Conservation (phyloP, 1,140 invertebrate genomes). For the Drosophila nebulosa region DNA sequence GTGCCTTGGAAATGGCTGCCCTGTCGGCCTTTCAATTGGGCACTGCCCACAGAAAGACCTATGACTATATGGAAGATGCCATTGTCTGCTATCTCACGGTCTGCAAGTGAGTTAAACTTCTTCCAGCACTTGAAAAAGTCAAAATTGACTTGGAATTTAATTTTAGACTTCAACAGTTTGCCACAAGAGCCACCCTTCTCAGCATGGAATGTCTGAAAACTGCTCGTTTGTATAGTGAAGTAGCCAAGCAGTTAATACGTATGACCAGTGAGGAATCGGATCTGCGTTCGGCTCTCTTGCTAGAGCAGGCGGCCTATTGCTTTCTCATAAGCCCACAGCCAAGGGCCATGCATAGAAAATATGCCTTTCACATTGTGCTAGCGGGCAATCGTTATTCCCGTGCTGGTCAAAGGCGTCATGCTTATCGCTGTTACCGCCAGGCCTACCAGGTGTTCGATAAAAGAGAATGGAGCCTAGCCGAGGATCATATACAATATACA, state of each 20-base stretch:
- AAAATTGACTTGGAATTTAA: not conserved
- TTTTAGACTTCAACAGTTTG: conserved; percentile 91
- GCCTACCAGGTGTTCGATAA: conserved; percentile 90
- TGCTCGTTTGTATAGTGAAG: conserved; percentile 89
- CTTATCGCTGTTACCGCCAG: conserved; percentile 94
- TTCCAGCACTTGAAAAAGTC: accelerated
- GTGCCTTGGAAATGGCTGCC: conserved; percentile 97
- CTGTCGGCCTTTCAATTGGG: conserved; percentile 95
- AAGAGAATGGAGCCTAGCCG: conserved; percentile 93
- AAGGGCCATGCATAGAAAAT: conserved; percentile 90
- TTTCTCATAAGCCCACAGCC: conserved; percentile 88
- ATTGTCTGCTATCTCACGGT: conserved; percentile 94
- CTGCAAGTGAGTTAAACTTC: conserved; percentile 85
- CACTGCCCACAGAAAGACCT: conserved; percentile 88
- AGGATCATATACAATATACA: conserved; percentile 97
- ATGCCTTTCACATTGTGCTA: conserved; percentile 98
- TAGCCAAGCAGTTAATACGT: conserved; percentile 95
- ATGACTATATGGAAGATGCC: conserved; percentile 96
- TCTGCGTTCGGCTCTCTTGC: conserved; percentile 92
- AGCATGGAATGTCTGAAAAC: conserved; percentile 93
- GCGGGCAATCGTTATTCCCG: conserved; percentile 96
- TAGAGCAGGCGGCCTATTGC: conserved; percentile 97
- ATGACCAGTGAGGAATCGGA: conserved; percentile 98
- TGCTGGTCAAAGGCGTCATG: conserved; percentile 94
- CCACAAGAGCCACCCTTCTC: conserved; percentile 93